Percentiles rank a stretch among this genome's conserved stretches.
These are phyloP conservation scores for Taxidea taxus DNA, from an alignment of 2,113 vertebrate genomes.

Conservation along the genomic window DNA sequence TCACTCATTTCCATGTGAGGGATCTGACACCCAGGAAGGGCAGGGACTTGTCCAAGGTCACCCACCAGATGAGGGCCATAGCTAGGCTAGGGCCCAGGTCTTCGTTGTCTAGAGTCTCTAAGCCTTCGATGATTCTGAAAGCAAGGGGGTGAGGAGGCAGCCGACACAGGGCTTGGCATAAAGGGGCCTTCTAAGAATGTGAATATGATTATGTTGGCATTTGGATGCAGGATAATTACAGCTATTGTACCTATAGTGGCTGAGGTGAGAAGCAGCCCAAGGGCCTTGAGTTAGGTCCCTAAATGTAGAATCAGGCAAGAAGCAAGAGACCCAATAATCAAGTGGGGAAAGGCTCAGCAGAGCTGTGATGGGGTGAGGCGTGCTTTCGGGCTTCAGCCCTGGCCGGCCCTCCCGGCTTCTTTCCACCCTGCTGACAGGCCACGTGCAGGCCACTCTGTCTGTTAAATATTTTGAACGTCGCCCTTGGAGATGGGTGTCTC, in stretches of 20 bases:
- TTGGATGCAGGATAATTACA: neutral
- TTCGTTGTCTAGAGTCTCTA: neutral
- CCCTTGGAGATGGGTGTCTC: slow-evolving; percentile 53
- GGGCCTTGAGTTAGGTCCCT: neutral
- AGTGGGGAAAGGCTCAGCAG: neutral
- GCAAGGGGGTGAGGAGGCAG: neutral
- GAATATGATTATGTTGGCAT: neutral
- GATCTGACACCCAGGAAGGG: neutral
- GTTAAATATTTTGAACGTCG: slow-evolving; percentile 60
- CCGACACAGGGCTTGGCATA: neutral
- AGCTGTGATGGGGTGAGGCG: no score
- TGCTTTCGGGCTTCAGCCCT: neutral
- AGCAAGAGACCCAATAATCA: neutral
- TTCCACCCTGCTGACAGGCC: neutral
- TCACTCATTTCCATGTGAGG: neutral
- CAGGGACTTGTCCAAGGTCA: neutral
- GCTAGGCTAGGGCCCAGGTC: neutral
- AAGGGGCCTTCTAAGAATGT: neutral
- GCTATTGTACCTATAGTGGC: neutral
- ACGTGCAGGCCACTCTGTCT: neutral
- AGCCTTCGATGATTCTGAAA: neutral
- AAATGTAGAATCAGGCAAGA: neutral
- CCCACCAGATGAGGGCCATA: neutral
- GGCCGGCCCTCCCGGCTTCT: neutral
- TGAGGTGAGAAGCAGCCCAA: neutral